phyloP scores from a whole-genome alignment of 2,797 vertebrate species.

The Micrastur ruficollis region DNA sequence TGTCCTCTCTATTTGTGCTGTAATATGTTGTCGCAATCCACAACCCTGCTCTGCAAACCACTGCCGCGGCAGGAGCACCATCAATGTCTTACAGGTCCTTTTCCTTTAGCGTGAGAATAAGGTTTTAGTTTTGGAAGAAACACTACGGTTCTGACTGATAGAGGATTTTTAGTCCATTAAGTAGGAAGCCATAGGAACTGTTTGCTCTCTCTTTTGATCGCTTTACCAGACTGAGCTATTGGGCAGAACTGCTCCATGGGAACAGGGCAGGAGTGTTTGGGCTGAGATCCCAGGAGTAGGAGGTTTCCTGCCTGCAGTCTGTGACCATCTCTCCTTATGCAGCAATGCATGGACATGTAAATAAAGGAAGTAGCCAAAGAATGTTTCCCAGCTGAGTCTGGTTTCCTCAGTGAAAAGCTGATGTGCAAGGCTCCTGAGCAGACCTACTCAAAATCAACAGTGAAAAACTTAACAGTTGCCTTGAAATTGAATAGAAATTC shows the following conservation, averaged over 20 bases:
- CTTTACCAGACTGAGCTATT: neutral
- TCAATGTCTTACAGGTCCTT: rapidly evolving
- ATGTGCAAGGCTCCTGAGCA: neutral
- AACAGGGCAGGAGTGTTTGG: neutral
- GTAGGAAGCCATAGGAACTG: neutral
- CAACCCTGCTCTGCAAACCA: neutral
- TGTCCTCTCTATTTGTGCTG: neutral
- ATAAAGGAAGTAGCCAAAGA: neutral
- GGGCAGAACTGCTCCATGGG: neutral
- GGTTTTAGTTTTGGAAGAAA: neutral
- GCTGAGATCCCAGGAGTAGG: neutral
- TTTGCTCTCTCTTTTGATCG: neutral
- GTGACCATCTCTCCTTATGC: neutral
- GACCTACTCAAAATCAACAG: neutral
- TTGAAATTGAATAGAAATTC: neutral
- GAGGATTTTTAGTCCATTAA: neutral
- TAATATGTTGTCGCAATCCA: rapidly evolving
- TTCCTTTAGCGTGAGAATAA: neutral
- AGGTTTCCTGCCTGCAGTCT: neutral
- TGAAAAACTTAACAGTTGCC: neutral
- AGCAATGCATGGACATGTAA: neutral
- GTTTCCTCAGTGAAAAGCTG: neutral
- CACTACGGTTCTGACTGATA: rapidly evolving
- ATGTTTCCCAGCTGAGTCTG: neutral
- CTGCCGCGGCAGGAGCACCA: neutral